Percentiles rank a stretch among this genome's conserved stretches.
phyloP scores from a whole-genome alignment of 2,888 invertebrate species.

The Sabellastarte sp. region DNA sequence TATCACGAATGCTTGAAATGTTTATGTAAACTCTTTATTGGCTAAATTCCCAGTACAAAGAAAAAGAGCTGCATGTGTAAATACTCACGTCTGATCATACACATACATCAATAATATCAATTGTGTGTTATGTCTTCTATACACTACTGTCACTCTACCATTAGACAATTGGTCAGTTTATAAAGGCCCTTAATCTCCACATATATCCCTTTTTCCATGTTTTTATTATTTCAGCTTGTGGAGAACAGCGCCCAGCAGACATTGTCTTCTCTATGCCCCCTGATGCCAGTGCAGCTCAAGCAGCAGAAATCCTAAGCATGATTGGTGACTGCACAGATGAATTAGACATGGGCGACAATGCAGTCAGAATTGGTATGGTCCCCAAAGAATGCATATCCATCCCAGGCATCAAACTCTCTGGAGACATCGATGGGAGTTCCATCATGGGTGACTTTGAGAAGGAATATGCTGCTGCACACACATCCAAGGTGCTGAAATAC shows the following conservation, averaged over 20 bases:
- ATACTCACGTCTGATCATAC: too few species aligned
- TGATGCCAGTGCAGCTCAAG: conserved; percentile 5
- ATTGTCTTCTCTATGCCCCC: conserved; percentile 20
- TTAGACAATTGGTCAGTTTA: too few species aligned
- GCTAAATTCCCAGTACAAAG: too few species aligned
- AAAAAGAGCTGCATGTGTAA: too few species aligned
- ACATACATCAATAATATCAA: too few species aligned
- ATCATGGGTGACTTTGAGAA: conserved; percentile 2
- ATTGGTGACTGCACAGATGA: conserved; percentile 12
- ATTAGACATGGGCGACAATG: conserved; percentile 10
- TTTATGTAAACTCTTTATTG: too few species aligned
- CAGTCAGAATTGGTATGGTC: conserved; percentile 17
- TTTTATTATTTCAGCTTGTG: too few species aligned
- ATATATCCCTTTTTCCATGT: too few species aligned
- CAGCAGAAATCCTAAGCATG: conserved; percentile 11
- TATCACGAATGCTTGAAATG: too few species aligned
- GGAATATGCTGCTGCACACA: background rate
- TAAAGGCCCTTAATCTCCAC: too few species aligned
- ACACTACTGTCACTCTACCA: too few species aligned
- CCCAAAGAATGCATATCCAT: conserved; percentile 29
- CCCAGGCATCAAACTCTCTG: conserved; percentile 31
- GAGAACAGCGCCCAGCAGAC: conserved; percentile 17
- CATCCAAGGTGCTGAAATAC: conserved; percentile 27
- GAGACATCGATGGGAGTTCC: conserved; percentile 17
- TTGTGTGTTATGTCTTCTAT: too few species aligned